phyloP scores from a whole-genome alignment of 2,113 vertebrate genomes.

The Bujurquina vittata region DNA sequence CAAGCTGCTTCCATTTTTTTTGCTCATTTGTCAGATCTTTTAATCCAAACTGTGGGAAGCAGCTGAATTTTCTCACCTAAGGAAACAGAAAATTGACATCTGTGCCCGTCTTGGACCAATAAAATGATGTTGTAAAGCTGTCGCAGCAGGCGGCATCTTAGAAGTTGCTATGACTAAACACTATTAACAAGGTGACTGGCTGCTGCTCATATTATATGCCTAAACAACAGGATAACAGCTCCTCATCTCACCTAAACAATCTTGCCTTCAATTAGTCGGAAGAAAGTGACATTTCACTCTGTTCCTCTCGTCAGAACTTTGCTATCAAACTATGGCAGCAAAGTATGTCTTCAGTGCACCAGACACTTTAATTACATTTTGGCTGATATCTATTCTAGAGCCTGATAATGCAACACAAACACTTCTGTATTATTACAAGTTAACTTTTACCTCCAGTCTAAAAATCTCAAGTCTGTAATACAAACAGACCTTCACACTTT shows the following conservation, averaged over 20 bases:
- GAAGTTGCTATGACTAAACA: constrained; percentile 7
- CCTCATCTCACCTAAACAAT: constrained; percentile 33
- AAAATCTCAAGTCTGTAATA: constrained; percentile 25
- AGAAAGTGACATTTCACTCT: constrained; percentile 67
- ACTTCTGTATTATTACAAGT: constrained; percentile 31
- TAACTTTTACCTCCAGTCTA: constrained; percentile 40
- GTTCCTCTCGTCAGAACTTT: constrained; percentile 57
- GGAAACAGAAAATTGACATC: constrained; percentile 12
- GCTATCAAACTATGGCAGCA: constrained; percentile 66
- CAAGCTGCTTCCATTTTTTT: constrained; percentile 9
- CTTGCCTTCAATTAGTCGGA: constrained; percentile 67
- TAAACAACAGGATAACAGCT: constrained; percentile 28
- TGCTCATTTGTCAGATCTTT: constrained; percentile 36
- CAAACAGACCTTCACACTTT: constrained; percentile 10
- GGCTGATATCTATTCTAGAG: constrained; percentile 53
- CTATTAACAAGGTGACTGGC: constrained; percentile 49
- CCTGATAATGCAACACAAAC: constrained; percentile 47
- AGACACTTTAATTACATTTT: constrained; percentile 66
- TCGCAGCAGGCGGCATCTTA: constrained; percentile 35
- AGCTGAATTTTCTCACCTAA: constrained; percentile 16
- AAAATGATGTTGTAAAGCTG: constrained; percentile 38
- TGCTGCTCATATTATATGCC: constrained; percentile 45
- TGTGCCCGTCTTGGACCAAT: constrained; percentile 29
- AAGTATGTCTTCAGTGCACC: constrained; percentile 44
- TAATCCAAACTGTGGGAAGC: constrained; percentile 30